Evolutionary conservation across 1,140 invertebrate genomes (phyloP).

Genomic region (Drosophila subpulchrella): DNA sequence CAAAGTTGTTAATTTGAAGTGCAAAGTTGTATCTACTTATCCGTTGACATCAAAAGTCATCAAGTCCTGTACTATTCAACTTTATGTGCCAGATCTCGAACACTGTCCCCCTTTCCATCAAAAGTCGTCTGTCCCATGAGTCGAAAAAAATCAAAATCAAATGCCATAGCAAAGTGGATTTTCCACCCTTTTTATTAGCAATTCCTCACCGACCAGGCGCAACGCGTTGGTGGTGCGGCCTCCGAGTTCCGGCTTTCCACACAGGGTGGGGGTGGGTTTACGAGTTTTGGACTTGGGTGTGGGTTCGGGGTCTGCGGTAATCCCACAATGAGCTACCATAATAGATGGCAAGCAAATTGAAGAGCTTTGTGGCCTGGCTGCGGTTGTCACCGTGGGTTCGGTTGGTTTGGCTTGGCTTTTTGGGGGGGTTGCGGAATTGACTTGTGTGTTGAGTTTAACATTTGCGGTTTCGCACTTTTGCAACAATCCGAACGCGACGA

Average conservation of each 20-base stretch:
- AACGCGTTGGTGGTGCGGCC: conserved; percentile 42
- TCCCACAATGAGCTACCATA: conserved; percentile 84
- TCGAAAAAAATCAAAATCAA: conserved; percentile 81
- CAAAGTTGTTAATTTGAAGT: neutral
- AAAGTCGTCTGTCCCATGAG: conserved; percentile 48
- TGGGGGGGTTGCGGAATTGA: conserved; percentile 57
- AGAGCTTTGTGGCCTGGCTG: conserved; percentile 82
- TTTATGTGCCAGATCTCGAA: conserved; percentile 36
- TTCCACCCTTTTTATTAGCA: conserved; percentile 84
- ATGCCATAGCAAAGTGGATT: conserved; percentile 84
- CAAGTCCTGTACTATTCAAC: conserved; percentile 31
- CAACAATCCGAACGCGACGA: conserved; percentile 66
- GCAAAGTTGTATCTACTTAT: conserved; percentile 18
- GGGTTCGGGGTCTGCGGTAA: conserved; percentile 57
- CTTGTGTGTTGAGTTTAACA: conserved; percentile 82
- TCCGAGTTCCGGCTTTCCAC: conserved; percentile 2
- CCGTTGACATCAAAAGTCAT: conserved; percentile 69
- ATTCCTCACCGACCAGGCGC: conserved; percentile 55
- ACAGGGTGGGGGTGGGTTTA: conserved; percentile 9
- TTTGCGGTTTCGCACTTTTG: conserved; percentile 84
- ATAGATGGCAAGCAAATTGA: conserved; percentile 84
- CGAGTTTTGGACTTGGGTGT: conserved; percentile 22
- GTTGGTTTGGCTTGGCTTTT: conserved; percentile 39
- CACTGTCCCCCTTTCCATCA: neutral
- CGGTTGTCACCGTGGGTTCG: conserved; percentile 62